These are phyloP conservation scores for Machaerirhynchus nigripectus DNA, from an alignment of 2,113 vertebrate genomes.

Conservation along the genomic window DNA sequence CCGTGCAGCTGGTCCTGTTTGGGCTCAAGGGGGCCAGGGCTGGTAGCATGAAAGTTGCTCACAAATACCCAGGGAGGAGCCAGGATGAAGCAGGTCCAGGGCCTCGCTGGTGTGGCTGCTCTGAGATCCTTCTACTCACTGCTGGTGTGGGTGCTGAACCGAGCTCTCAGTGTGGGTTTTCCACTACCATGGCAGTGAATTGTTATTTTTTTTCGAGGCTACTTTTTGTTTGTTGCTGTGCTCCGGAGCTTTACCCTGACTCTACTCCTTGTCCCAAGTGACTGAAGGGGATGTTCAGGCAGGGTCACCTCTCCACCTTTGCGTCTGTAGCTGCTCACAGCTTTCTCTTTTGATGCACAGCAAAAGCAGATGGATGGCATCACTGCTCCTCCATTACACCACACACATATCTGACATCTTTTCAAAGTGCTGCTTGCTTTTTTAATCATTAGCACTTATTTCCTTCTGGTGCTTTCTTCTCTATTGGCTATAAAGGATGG, in stretches of 20 bases:
- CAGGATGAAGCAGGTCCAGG: accelerated
- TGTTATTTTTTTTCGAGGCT: background rate
- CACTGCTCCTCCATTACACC: background rate
- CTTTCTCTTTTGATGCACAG: background rate
- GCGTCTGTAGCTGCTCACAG: background rate
- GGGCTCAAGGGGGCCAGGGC: background rate
- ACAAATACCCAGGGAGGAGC: background rate
- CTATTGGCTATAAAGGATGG: background rate
- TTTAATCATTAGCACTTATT: background rate
- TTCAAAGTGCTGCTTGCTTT: background rate
- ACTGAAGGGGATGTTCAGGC: background rate
- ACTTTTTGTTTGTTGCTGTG: background rate
- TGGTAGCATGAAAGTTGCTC: background rate
- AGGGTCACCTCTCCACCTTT: background rate
- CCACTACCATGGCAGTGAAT: accelerated
- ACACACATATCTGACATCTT: background rate
- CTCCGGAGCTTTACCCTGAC: background rate
- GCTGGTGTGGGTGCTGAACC: accelerated
- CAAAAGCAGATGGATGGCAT: background rate
- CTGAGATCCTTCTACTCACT: accelerated
- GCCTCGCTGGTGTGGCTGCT: accelerated
- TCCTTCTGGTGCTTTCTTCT: background rate
- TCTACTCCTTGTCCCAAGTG: background rate
- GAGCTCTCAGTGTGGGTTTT: background rate
- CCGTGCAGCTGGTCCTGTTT: background rate